Base-by-base conservation (phyloP, 2,113 vertebrate genomes). In the Sprattus sprattus region DNA sequence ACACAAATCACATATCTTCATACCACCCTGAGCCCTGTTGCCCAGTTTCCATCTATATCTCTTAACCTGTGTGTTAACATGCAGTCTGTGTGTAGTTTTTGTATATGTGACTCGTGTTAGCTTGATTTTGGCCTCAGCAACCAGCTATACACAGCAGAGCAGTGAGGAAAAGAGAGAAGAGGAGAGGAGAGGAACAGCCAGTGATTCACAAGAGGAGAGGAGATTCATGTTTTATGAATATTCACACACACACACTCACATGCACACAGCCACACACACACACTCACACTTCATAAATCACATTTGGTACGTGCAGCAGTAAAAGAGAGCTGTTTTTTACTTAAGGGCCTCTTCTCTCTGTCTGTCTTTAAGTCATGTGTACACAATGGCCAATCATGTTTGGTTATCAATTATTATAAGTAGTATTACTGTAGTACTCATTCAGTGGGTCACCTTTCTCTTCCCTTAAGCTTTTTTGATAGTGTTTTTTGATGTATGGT, bases 191-290 rank as follows among this genome's bases (percentile, higher is more conserved):
- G 86, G 54, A 86, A 54, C 87, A 81, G 83, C 89, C 87, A 90
- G 85, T 92, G 90, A 94, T 94, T 92, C 90, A 92, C 89, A 90
- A 92, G 89, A 89, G 92, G 50, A 49, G 47, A 92, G 88, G 88
- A 87, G 91, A 93, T 93, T 93, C 91, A 94, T 94, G 91, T 93
- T 95, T 94, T 91, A 92, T 92, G 90, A 93, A 92, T 91, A 86
- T 20, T 20, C 18, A 52, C 50, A 52, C 10, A 52, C 50, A 52
- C 10, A 11, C 50, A 52, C 50, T 11, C 50, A 11, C 0, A 52
- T 15, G 15, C 50, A 52, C 50, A 52, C 50, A 52, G n/a, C 16
- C 52, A 20, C 18, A 57, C 52, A 20, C 52, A 57, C 52, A 57
- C 52, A 20, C 52, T 20, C 52, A 57, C 52, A 57, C 52, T 86